Percentiles rank a stretch among this genome's conserved stretches.
Conservation (phyloP, 2,888 invertebrate species). For the Esperia sulphurella region DNA sequence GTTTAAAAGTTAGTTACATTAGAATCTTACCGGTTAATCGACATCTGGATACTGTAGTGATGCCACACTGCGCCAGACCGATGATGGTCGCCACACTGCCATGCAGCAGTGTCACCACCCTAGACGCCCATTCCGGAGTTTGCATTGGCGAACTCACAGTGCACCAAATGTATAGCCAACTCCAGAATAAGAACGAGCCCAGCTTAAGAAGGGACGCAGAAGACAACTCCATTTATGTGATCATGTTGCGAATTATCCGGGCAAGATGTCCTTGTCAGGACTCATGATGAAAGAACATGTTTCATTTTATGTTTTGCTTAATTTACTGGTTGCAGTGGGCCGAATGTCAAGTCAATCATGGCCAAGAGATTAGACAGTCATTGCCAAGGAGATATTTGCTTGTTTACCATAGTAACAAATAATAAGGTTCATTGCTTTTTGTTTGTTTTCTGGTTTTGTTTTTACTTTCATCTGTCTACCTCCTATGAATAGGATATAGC, state of each 20-base stretch:
- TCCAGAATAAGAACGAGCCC: constrained; percentile 58
- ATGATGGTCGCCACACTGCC: constrained; percentile 46
- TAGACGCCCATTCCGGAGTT: constrained; percentile 56
- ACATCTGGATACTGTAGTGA: constrained; percentile 28
- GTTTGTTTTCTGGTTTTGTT: no score
- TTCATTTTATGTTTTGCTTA: background rate
- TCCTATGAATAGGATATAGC: no score
- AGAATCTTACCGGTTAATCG: constrained; percentile 25
- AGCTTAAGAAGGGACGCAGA: constrained; percentile 44
- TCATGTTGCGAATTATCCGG: background rate
- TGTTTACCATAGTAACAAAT: no score
- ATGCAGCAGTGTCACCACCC: constrained; percentile 55
- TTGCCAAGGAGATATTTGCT: no score
- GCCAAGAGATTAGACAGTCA: background rate
- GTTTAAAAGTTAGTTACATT: no score
- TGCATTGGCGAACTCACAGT: constrained; percentile 22
- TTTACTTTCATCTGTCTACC: no score
- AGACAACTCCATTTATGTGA: constrained; percentile 40
- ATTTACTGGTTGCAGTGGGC: background rate
- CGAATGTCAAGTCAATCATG: background rate
- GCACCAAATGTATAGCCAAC: constrained; percentile 41
- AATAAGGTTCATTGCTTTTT: no score
- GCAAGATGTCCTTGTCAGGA: background rate
- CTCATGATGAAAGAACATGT: background rate
- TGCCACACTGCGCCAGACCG: constrained; percentile 51